Evolutionary conservation across 64 coral and sea anemone genomes (phyloP).

Genomic region (Montipora foliosa): DNA sequence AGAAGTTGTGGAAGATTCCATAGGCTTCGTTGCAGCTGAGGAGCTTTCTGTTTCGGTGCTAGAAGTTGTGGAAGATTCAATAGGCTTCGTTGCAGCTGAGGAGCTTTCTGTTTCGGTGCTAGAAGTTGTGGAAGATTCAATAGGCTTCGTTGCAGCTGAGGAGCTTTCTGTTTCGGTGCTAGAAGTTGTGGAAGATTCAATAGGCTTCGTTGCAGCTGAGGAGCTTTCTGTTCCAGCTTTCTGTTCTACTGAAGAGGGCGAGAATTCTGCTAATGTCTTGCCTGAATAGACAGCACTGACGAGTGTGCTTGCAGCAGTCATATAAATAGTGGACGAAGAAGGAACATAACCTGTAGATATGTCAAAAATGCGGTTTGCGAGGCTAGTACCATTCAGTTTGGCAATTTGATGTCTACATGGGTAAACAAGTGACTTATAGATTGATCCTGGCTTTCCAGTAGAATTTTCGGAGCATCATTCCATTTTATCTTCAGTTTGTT

Average conservation of each 20-base stretch:
- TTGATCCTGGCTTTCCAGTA: too few species aligned
- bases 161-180: too few species aligned
- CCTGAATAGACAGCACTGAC: conserved; percentile 4
- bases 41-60: too few species aligned
- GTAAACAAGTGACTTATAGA: too few species aligned
- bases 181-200: too few species aligned
- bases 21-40: background rate
- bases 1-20: background rate
- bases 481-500: too few species aligned
- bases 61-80: background rate
- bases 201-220: background rate
- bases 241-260: background rate
- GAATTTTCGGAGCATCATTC: too few species aligned
- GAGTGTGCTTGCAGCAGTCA: background rate
- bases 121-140: background rate
- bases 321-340: background rate
- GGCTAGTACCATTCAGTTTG: too few species aligned
- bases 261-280: background rate
- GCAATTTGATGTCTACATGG: too few species aligned
- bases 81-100: background rate
- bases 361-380: background rate
- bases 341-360: conserved; percentile 10
- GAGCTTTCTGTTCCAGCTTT: background rate
- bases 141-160: background rate
- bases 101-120: background rate